phyloP scores from a whole-genome alignment of 2,888 invertebrate species.

The Andrena flavipes region DNA sequence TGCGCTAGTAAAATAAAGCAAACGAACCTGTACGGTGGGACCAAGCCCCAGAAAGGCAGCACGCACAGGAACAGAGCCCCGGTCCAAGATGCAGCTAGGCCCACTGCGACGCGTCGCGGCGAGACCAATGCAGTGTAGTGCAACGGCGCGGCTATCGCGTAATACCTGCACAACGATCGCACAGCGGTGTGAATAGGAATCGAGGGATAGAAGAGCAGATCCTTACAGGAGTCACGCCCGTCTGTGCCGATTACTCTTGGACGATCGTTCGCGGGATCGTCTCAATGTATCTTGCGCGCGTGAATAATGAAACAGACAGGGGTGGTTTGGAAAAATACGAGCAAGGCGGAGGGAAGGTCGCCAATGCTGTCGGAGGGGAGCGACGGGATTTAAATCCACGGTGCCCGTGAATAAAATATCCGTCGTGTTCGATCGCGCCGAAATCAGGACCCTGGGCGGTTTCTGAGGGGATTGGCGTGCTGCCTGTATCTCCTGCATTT shows the following conservation, averaged over 20 bases:
- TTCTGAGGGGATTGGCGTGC: background rate
- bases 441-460: conserved; percentile 12
- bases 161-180: conserved; percentile 86
- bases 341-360: background rate
- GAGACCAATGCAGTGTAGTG: conserved; percentile 92
- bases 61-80: conserved; percentile 88
- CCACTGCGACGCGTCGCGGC: conserved; percentile 89
- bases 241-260: background rate
- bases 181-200: background rate
- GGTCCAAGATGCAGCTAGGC: conserved; percentile 89
- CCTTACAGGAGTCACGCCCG: background rate
- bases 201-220: background rate
- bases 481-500: conserved; percentile 37
- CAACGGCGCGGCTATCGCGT: conserved; percentile 92
- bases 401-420: conserved; percentile 62
- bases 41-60: conserved; percentile 87
- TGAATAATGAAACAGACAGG: conserved; percentile 40
- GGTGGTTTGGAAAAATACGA: background rate
- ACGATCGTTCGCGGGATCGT: conserved; percentile 18
- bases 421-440: conserved; percentile 36
- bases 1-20: no score
- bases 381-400: conserved; percentile 42
- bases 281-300: background rate
- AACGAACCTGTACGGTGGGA: conserved; percentile 85
- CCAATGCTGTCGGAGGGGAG: conserved; percentile 2